Conservation (phyloP, 2,113 vertebrate species). For the Willisornis vidua region DNA sequence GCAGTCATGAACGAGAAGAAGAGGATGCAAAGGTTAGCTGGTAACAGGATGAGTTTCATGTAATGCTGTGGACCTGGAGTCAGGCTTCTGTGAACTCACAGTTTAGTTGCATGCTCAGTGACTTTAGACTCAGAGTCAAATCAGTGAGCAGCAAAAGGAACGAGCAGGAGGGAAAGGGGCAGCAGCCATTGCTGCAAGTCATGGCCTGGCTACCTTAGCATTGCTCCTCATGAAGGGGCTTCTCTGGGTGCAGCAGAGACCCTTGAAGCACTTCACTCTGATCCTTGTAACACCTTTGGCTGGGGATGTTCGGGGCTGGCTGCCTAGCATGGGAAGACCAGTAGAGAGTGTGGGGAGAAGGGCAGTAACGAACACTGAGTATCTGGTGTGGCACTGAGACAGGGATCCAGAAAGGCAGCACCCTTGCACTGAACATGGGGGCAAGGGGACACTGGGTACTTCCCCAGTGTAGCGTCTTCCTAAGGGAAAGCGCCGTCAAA, state of each 20-base stretch:
- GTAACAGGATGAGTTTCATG: background rate
- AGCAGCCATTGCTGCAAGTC: background rate
- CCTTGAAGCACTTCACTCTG: background rate
- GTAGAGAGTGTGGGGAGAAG: background rate
- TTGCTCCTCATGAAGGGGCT: background rate
- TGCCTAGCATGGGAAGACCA: background rate
- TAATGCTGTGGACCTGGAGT: background rate
- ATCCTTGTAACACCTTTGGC: background rate
- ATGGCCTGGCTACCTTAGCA: background rate
- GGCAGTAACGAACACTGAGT: background rate
- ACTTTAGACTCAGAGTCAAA: background rate
- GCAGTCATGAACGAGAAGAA: background rate
- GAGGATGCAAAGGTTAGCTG: background rate
- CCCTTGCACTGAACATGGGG: background rate
- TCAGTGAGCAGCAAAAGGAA: background rate
- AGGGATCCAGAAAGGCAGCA: constrained; percentile 9
- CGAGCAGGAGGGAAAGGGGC: background rate
- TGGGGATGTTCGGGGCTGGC: background rate
- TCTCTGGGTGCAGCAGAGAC: background rate
- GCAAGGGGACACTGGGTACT: constrained; percentile 26
- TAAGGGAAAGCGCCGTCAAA: constrained; percentile 51
- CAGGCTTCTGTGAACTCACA: background rate
- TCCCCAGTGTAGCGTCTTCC: constrained; percentile 46
- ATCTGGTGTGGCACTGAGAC: constrained; percentile 5
- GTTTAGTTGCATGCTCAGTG: background rate